phyloP scores from a whole-genome alignment of 2,888 invertebrate species.

The Heteromurus nitidus region DNA sequence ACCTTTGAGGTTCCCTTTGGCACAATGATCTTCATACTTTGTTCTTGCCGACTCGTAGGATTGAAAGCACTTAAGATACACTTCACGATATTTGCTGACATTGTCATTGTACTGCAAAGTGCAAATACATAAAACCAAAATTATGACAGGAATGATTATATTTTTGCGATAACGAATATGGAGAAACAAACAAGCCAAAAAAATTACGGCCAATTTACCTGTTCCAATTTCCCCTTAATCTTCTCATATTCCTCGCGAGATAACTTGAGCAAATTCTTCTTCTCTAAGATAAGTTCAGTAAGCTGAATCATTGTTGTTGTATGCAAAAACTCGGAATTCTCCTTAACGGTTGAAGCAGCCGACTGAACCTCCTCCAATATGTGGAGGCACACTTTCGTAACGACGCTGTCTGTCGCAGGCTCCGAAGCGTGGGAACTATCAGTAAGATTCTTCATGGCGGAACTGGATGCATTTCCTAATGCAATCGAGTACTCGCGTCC shows the following conservation, averaged over 20 bases:
- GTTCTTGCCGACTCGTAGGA: slow-evolving; percentile 90
- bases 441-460: slow-evolving; percentile 90
- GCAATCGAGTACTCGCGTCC: slow-evolving; percentile 93
- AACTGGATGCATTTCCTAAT: slow-evolving; percentile 86
- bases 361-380: slow-evolving; percentile 92
- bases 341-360: slow-evolving; percentile 86
- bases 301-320: slow-evolving; percentile 88
- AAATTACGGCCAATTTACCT: slow-evolving; percentile 51
- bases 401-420: slow-evolving; percentile 66
- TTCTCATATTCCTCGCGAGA: slow-evolving; percentile 93
- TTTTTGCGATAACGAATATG: background rate
- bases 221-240: slow-evolving; percentile 76
- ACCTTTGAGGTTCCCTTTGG: slow-evolving; percentile 84
- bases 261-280: slow-evolving; percentile 88
- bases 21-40: slow-evolving; percentile 94
- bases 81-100: slow-evolving; percentile 88
- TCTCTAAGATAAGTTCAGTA: slow-evolving; percentile 87
- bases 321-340: slow-evolving; percentile 90
- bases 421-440: slow-evolving; percentile 76
- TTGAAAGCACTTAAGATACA: slow-evolving; percentile 94
- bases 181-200: background rate
- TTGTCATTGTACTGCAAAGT: slow-evolving; percentile 87
- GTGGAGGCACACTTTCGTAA: slow-evolving; percentile 71
- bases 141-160: background rate
- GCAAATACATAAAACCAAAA: background rate